Conservation (phyloP, 1,140 invertebrate genomes). For the Pseudoatta argentina region DNA sequence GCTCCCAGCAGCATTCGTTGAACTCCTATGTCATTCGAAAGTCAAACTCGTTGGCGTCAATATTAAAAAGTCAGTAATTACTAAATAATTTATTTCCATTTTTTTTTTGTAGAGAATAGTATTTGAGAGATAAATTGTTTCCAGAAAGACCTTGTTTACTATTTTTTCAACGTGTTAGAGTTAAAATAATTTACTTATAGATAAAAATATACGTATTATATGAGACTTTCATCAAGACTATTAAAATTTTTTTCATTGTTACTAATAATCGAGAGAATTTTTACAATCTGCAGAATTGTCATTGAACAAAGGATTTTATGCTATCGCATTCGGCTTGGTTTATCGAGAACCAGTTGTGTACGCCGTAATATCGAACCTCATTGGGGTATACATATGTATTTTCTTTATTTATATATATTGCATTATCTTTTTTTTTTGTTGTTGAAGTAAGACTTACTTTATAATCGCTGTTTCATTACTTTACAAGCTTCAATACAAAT, state of each 20-base stretch:
- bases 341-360: neutral
- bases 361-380: neutral
- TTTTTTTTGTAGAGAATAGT: constrained; percentile 23
- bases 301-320: neutral
- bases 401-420: constrained; percentile 10
- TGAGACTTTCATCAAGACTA: neutral
- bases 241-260: neutral
- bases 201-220: neutral
- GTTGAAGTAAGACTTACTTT: no score
- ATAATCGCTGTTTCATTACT: no score
- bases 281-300: neutral
- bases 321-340: neutral
- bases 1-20: constrained; percentile 87
- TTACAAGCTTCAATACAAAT: no score
- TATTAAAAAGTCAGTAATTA: constrained; percentile 88
- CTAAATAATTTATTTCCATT: constrained; percentile 54
- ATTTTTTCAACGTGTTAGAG: neutral
- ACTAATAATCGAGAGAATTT: neutral
- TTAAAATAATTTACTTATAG: neutral
- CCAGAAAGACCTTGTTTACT: neutral
- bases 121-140: constrained; percentile 9
- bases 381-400: neutral
- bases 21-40: constrained; percentile 87
- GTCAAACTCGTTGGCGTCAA: constrained; percentile 88
- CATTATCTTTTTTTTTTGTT: neutral